A percentile compares a stretch with the other conserved stretches of the same genome.
phyloP scores from a whole-genome alignment of 2,113 vertebrate genomes.

The Gopherus evgoodei region DNA sequence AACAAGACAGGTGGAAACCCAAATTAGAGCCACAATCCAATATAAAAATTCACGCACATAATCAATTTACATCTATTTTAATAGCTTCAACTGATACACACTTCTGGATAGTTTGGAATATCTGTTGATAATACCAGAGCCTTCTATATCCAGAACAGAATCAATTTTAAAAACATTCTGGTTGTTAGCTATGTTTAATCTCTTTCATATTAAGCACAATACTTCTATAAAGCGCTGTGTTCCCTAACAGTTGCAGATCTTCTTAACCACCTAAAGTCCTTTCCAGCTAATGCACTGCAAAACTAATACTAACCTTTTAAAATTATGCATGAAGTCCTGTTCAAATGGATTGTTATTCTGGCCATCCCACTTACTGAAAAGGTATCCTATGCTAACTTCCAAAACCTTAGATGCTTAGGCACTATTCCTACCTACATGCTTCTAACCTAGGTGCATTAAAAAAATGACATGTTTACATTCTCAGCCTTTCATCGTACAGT shows the following conservation, averaged over 20 bases:
- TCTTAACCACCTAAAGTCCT: background rate
- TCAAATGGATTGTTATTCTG: background rate
- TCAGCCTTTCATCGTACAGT: background rate
- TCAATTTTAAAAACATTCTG: background rate
- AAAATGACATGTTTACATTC: background rate
- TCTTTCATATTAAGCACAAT: background rate
- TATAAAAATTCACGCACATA: background rate
- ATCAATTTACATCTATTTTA: background rate
- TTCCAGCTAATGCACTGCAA: background rate
- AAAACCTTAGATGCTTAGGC: background rate
- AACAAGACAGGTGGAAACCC: background rate
- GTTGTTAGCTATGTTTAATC: background rate
- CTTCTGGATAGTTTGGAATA: background rate
- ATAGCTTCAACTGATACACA: background rate
- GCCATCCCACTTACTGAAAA: background rate
- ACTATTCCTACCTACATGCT: background rate
- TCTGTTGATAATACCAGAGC: background rate
- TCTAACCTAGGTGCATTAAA: background rate
- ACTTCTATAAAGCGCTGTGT: background rate
- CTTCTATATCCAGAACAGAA: background rate
- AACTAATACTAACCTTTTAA: background rate
- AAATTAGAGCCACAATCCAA: background rate
- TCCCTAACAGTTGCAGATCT: background rate
- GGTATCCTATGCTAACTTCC: background rate
- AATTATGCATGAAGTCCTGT: background rate